Conservation (phyloP, 2,888 invertebrate genomes). For the Dolichomitus sp. region DNA sequence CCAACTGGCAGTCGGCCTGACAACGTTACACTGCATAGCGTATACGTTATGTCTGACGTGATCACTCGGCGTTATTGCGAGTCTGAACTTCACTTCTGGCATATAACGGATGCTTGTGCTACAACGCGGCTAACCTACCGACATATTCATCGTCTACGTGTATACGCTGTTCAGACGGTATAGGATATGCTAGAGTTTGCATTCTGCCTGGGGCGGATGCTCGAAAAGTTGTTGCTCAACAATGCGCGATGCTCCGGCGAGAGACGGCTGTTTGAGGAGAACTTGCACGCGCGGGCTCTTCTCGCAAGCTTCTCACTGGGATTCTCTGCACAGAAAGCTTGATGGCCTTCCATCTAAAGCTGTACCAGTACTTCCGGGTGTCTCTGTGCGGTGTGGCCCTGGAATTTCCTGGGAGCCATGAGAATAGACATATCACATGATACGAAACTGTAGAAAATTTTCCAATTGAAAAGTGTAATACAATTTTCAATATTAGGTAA, state of each 20-base stretch:
- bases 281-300: conserved; percentile 52
- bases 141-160: conserved; percentile 53
- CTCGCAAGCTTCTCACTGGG: conserved; percentile 7
- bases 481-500: conserved; percentile 7
- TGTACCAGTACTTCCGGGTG: conserved; percentile 27
- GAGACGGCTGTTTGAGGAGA: conserved; percentile 42
- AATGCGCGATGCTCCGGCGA: conserved; percentile 58
- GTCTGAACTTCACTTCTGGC: conserved; percentile 64
- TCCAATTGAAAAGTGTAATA: background rate
- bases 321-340: conserved; percentile 38
- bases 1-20: conserved; percentile 33
- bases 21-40: conserved; percentile 3
- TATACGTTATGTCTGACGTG: conserved; percentile 55
- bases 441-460: background rate
- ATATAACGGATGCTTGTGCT: conserved; percentile 60
- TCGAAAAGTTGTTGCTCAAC: conserved; percentile 66
- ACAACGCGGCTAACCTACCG: conserved; percentile 42
- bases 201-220: conserved; percentile 62
- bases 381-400: background rate
- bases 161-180: conserved; percentile 17
- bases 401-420: conserved; percentile 7
- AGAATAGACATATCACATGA: conserved; percentile 7
- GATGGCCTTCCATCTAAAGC: conserved; percentile 10
- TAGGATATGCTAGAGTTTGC: conserved; percentile 57
- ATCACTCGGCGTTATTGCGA: conserved; percentile 65